Conservation (phyloP, 2,888 invertebrate genomes). For the Eremobia ochroleuca region DNA sequence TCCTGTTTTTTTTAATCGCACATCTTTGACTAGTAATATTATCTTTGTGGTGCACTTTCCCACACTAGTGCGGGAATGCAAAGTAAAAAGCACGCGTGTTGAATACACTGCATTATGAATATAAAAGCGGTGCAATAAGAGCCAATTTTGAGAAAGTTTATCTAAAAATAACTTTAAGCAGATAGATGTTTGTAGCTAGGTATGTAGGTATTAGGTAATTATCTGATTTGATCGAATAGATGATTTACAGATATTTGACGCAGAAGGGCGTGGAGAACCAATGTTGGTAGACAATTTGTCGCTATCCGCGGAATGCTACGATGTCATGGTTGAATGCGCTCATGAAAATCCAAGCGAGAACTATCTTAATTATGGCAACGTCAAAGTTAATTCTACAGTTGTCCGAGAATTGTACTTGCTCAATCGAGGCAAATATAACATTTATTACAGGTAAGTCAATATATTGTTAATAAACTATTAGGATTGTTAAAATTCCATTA, state of each 20-base stretch:
- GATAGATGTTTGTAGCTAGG: neutral
- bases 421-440: conserved; percentile 91
- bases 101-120: neutral
- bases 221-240: neutral
- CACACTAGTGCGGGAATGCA: neutral
- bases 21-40: too few species aligned
- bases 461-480: neutral
- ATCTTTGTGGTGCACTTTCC: neutral
- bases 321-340: conserved; percentile 90
- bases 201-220: neutral
- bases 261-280: conserved; percentile 84
- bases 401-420: conserved; percentile 86
- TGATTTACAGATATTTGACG: conserved; percentile 84
- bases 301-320: conserved; percentile 91
- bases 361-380: conserved; percentile 90
- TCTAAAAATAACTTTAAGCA: neutral
- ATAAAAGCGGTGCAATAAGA: neutral
- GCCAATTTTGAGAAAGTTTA: neutral
- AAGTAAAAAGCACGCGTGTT: neutral
- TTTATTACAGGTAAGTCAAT: conserved; percentile 88
- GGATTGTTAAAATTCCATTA: neutral
- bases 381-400: conserved; percentile 90
- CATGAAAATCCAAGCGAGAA: conserved; percentile 84
- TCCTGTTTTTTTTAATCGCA: too few species aligned
- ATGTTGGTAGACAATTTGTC: conserved; percentile 84